Evolutionary conservation across 2,113 vertebrate species (phyloP).

Genomic region (Rafetus swinhoei): DNA sequence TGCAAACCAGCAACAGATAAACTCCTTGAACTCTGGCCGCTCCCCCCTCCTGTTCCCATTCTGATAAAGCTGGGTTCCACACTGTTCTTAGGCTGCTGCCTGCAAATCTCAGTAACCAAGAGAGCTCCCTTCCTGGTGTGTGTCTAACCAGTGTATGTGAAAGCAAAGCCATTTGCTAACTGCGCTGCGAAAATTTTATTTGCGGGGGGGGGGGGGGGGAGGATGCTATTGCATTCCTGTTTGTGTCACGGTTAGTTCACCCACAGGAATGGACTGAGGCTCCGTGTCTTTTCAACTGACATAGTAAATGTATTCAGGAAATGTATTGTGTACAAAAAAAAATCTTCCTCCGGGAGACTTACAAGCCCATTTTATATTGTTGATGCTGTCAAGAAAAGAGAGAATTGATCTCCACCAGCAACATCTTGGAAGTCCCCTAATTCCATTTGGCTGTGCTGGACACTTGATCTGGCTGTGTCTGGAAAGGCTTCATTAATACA

Average conservation of each 20-base stretch:
- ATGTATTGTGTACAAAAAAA: background rate
- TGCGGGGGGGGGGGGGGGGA: background rate
- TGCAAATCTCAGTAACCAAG: background rate
- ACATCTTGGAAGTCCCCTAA: background rate
- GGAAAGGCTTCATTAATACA: background rate
- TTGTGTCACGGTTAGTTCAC: background rate
- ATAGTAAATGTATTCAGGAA: background rate
- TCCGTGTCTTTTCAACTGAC: background rate
- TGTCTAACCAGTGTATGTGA: background rate
- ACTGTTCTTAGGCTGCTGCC: background rate
- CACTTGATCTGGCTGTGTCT: background rate
- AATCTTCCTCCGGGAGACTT: background rate
- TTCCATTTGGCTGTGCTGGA: background rate
- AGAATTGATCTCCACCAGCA: background rate
- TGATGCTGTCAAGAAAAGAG: background rate
- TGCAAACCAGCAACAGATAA: background rate
- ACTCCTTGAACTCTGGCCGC: background rate
- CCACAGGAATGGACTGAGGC: background rate
- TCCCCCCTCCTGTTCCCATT: background rate
- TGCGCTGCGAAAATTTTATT: background rate
- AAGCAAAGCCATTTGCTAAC: background rate
- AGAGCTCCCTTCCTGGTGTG: background rate
- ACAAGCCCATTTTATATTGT: background rate
- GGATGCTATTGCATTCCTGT: background rate
- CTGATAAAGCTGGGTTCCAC: background rate